These are phyloP conservation scores for Taphrorychus bicolor DNA, from an alignment of 2,888 invertebrate genomes.

Conservation along the genomic window DNA sequence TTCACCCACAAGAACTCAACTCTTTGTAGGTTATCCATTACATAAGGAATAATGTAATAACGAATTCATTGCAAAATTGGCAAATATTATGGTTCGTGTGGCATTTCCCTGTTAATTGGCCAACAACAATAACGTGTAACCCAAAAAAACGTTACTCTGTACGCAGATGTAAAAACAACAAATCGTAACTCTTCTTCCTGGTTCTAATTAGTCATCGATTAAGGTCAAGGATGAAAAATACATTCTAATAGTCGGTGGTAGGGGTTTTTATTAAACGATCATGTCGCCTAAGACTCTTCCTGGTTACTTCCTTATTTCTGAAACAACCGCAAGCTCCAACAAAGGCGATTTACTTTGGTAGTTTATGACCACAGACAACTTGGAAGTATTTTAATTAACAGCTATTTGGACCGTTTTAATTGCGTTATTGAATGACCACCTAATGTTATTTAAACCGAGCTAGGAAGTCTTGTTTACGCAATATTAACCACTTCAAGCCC, in stretches of 20 bases:
- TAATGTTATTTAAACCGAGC: neutral
- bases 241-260: neutral
- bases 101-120: slow-evolving; percentile 21
- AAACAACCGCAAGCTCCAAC: neutral
- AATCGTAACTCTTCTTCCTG: neutral
- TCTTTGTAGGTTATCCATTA: slow-evolving; percentile 28
- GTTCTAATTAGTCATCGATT: neutral
- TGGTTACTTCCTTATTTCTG: neutral
- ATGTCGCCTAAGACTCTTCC: neutral
- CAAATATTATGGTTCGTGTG: slow-evolving; percentile 19
- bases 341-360: neutral
- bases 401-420: neutral
- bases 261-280: neutral
- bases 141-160: neutral
- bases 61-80: slow-evolving; percentile 31
- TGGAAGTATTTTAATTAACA: neutral
- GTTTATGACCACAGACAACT: neutral
- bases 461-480: no score
- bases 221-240: slow-evolving; percentile 3
- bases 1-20: slow-evolving; percentile 28
- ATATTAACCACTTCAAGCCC: no score
- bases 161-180: neutral
- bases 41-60: slow-evolving; percentile 29
- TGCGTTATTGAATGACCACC: neutral
- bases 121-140: no score